Conservation (phyloP, 2,888 invertebrate genomes). For the Deilephila porcellus region DNA sequence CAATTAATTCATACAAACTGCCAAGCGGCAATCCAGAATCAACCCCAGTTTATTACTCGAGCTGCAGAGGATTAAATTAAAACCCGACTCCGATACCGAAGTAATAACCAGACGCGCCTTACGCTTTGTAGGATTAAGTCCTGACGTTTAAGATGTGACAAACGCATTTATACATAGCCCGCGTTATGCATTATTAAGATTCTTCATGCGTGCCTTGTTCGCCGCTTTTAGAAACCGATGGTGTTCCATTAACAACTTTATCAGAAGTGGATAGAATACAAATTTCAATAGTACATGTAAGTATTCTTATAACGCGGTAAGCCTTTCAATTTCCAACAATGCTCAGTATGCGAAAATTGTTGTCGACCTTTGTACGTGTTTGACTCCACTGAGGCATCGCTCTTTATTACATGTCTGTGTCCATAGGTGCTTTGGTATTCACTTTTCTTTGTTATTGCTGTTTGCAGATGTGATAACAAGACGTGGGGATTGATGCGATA, state of each 20-base stretch:
- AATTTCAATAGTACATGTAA: constrained; percentile 34
- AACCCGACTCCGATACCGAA: constrained; percentile 38
- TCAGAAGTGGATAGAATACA: constrained; percentile 5
- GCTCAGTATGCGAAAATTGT: constrained; percentile 75
- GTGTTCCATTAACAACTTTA: constrained; percentile 7
- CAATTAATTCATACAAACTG: not conserved
- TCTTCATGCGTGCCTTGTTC: constrained; percentile 55
- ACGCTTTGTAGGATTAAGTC: constrained; percentile 48
- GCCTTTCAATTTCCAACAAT: constrained; percentile 73
- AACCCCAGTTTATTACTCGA: constrained; percentile 25
- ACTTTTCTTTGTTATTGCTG: constrained; percentile 44
- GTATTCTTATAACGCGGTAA: constrained; percentile 56
- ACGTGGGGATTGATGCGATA: not conserved
- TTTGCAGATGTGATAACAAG: constrained; percentile 29
- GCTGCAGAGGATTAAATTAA: constrained; percentile 38
- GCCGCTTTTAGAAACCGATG: constrained; percentile 4
- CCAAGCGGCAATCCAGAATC: not conserved
- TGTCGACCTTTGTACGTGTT: constrained; percentile 71
- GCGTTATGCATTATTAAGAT: constrained; percentile 64
- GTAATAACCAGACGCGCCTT: constrained; percentile 45
- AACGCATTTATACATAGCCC: constrained; percentile 54
- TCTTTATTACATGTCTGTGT: constrained; percentile 49
- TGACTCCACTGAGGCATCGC: constrained; percentile 53
- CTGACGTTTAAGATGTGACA: constrained; percentile 48
- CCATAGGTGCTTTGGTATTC: constrained; percentile 51